Evolutionary conservation across 2,888 invertebrate genomes (phyloP).

Genomic region (Lasius fuliginosus): DNA sequence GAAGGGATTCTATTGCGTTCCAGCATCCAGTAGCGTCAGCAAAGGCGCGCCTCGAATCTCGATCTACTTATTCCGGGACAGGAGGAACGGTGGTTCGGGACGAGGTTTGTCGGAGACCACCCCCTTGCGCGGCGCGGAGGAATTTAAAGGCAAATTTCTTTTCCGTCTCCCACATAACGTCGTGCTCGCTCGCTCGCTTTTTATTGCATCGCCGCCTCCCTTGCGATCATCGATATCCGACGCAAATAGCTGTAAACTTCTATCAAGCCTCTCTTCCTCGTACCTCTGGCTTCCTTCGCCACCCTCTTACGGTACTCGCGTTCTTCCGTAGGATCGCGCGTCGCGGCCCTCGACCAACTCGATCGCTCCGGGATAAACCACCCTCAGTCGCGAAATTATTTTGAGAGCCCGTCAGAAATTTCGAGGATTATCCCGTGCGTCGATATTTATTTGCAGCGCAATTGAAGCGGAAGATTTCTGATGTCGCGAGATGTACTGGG

Average conservation of each 20-base stretch:
- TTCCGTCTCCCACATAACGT: constrained; percentile 59
- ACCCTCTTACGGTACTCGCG: constrained; percentile 28
- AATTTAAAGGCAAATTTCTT: constrained; percentile 78
- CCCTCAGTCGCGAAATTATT: constrained; percentile 45
- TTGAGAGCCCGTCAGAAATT: constrained; percentile 42
- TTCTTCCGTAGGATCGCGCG: constrained; percentile 19
- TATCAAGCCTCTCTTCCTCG: constrained; percentile 70
- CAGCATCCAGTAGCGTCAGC: constrained; percentile 76
- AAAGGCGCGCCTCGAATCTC: constrained; percentile 75
- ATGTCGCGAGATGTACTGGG: not conserved
- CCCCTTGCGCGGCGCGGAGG: constrained; percentile 65
- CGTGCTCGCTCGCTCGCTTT: constrained; percentile 65
- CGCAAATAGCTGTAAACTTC: constrained; percentile 80
- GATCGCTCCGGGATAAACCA: constrained; percentile 44
- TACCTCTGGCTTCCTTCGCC: constrained; percentile 36
- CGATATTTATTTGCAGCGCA: constrained; percentile 45
- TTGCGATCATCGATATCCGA: constrained; percentile 79
- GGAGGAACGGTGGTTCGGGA: constrained; percentile 53
- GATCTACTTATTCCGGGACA: constrained; percentile 74
- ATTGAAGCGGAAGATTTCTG: constrained; percentile 21
- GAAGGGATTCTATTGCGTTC: constrained; percentile 77
- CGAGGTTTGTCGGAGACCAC: constrained; percentile 53
- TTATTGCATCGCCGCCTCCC: constrained; percentile 76
- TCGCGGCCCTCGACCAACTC: constrained; percentile 16
- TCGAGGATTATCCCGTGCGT: constrained; percentile 37